These are phyloP conservation scores for Dorcus parallelipipedus DNA, from an alignment of 2,888 invertebrate species.

Conservation along the genomic window DNA sequence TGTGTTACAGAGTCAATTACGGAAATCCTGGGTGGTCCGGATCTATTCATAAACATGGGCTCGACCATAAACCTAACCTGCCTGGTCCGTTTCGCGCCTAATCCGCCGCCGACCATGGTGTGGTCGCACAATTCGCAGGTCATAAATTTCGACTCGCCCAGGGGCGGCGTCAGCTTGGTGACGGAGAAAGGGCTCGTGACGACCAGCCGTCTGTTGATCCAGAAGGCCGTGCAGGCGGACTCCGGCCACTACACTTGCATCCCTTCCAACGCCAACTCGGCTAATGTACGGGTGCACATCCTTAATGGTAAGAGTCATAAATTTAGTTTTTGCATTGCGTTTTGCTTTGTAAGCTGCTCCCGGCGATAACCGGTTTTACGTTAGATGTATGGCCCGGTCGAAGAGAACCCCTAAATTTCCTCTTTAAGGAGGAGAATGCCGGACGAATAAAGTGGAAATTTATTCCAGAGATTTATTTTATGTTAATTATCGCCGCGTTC, in stretches of 20 bases:
- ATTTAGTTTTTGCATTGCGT: conserved; percentile 2
- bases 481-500: too few relatives aligned
- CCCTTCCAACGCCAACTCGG: conserved; percentile 79
- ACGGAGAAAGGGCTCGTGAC: conserved; percentile 83
- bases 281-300: conserved; percentile 78
- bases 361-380: background rate
- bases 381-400: too few relatives aligned
- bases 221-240: conserved; percentile 74
- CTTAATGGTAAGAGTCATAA: conserved; percentile 68
- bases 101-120: conserved; percentile 77
- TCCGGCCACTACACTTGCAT: conserved; percentile 81
- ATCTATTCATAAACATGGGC: conserved; percentile 80
- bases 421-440: too few relatives aligned
- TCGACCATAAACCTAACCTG: conserved; percentile 88
- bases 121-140: conserved; percentile 82
- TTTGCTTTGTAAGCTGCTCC: background rate
- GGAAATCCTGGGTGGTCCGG: conserved; percentile 76
- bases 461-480: too few relatives aligned
- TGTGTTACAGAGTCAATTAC: conserved; percentile 71
- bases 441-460: too few relatives aligned
- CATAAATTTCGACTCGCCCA: conserved; percentile 87
- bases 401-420: too few relatives aligned
- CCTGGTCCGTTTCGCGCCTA: conserved; percentile 77
- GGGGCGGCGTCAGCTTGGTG: conserved; percentile 83
- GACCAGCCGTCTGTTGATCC: conserved; percentile 78